phyloP scores from a whole-genome alignment of 2,888 invertebrate genomes.

The Eupeodes luniger region DNA sequence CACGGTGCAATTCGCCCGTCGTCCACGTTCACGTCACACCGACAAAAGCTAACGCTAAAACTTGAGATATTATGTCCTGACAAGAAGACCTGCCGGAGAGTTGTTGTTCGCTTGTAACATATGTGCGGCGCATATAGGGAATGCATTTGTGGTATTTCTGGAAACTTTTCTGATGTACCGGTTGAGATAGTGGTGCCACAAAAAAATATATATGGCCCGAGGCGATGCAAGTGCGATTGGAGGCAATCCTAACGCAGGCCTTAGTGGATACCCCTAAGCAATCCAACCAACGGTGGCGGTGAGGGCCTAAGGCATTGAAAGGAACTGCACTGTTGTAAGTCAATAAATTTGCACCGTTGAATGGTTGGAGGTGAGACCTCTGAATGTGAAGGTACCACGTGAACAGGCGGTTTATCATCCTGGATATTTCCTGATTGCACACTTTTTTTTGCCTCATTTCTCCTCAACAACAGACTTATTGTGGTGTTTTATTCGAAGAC shows the following conservation, averaged over 20 bases:
- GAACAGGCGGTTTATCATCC: constrained; percentile 76
- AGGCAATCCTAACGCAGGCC: constrained; percentile 70
- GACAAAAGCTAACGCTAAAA: constrained; percentile 69
- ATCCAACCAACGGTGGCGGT: not conserved
- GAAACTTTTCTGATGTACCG: constrained; percentile 72
- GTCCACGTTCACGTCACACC: constrained; percentile 38
- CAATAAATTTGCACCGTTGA: constrained; percentile 71
- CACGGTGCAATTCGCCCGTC: constrained; percentile 49
- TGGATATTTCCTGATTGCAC: constrained; percentile 75
- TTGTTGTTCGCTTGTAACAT: constrained; percentile 51
- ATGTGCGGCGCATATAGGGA: constrained; percentile 21
- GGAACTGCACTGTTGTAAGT: constrained; percentile 69
- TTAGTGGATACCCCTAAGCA: not conserved
- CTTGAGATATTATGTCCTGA: constrained; percentile 75
- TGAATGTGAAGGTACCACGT: constrained; percentile 69
- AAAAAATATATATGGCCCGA: constrained; percentile 62
- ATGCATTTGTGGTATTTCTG: constrained; percentile 71
- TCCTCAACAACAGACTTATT: not conserved
- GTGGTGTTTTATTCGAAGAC: constrained; percentile 37
- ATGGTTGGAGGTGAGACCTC: constrained; percentile 45
- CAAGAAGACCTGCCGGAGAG: constrained; percentile 60
- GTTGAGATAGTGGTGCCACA: constrained; percentile 67
- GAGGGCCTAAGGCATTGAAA: constrained; percentile 65
- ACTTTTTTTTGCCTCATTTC: constrained; percentile 50
- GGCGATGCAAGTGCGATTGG: constrained; percentile 70